A percentile compares a stretch with the other conserved stretches of the same genome.
Conservation (phyloP, 2,888 invertebrate genomes). For the Harpagoxenus sublaevis region DNA sequence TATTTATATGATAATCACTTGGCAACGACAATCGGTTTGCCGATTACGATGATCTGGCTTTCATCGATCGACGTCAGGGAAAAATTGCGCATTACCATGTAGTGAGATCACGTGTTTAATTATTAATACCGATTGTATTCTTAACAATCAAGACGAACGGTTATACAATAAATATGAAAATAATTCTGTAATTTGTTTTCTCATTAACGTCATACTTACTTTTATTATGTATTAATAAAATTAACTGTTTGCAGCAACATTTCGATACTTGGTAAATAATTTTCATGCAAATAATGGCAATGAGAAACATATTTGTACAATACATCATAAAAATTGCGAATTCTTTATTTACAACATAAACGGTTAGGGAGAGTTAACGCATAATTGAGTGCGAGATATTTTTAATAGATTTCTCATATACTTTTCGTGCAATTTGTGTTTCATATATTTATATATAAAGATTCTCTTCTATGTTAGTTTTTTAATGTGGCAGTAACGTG, state of each 20-base stretch:
- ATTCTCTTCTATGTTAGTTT: neutral
- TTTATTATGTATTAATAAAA: too few species aligned
- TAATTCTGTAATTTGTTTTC: neutral
- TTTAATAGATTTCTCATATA: neutral
- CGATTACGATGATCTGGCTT: constrained; percentile 56
- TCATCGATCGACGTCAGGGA: constrained; percentile 62
- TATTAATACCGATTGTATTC: neutral
- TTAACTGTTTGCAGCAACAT: neutral
- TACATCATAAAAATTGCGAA: neutral
- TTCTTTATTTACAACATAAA: neutral
- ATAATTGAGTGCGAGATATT: neutral
- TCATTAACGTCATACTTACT: too few species aligned
- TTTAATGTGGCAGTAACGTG: neutral
- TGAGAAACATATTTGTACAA: neutral
- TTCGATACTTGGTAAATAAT: neutral
- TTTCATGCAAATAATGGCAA: neutral
- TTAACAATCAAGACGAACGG: neutral
- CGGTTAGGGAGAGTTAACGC: too few species aligned
- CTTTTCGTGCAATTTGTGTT: neutral
- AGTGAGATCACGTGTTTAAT: neutral
- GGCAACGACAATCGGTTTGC: constrained; percentile 76
- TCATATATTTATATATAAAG: neutral
- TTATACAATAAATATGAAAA: neutral
- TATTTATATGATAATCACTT: constrained; percentile 79
- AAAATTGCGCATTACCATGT: constrained; percentile 41